These are phyloP conservation scores for Hirudinaria manillensis DNA, from an alignment of 2,888 invertebrate genomes.

Conservation along the genomic window DNA sequence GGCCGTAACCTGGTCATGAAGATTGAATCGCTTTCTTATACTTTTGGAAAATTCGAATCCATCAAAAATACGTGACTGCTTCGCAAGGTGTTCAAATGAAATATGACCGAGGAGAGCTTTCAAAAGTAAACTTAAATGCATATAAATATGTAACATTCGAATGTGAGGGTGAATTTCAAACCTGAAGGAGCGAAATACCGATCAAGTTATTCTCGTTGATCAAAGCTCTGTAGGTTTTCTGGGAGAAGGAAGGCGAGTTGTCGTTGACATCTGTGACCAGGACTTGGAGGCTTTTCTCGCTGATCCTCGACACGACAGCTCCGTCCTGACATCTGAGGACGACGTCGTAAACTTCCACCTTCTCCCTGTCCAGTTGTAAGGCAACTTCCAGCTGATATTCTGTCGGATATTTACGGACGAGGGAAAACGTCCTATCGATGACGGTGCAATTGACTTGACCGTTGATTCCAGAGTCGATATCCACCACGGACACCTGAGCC, in stretches of 20 bases:
- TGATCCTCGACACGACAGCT: constrained; percentile 68
- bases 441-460: constrained; percentile 64
- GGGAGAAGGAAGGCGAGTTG: constrained; percentile 86
- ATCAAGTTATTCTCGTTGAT: constrained; percentile 75
- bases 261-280: constrained; percentile 87
- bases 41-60: neutral
- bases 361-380: constrained; percentile 45
- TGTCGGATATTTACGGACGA: constrained; percentile 41
- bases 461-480: constrained; percentile 75
- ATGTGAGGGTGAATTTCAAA: constrained; percentile 61
- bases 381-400: constrained; percentile 56
- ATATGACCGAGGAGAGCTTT: constrained; percentile 55
- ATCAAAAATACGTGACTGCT: neutral
- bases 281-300: constrained; percentile 43
- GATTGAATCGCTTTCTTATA: neutral
- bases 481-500: constrained; percentile 77
- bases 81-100: neutral
- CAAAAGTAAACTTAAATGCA: neutral
- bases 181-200: constrained; percentile 62
- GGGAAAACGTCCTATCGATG: constrained; percentile 14
- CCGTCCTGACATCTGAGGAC: constrained; percentile 62
- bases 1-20: constrained; percentile 26
- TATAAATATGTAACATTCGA: neutral
- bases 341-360: constrained; percentile 42
- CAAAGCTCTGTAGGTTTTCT: constrained; percentile 71